phyloP scores from a whole-genome alignment of 2,113 vertebrate species.

The Syngnathus floridae region DNA sequence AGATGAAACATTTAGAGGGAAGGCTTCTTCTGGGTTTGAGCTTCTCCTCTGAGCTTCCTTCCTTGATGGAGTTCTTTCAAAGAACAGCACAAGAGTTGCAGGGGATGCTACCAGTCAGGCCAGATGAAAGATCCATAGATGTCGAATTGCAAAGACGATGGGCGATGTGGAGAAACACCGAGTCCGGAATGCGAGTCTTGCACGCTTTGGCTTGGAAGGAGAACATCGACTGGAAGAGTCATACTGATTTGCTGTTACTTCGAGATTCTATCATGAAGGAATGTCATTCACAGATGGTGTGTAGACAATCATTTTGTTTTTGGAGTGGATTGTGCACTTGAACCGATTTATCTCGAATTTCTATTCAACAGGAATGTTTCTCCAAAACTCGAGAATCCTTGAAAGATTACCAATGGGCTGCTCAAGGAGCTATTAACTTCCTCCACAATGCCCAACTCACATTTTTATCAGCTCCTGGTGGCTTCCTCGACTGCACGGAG shows the following conservation, averaged over 20 bases:
- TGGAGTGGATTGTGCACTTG: neutral
- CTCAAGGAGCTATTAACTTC: constrained; percentile 59
- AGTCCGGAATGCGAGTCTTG: constrained; percentile 66
- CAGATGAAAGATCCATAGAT: constrained; percentile 66
- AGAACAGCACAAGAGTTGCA: constrained; percentile 63
- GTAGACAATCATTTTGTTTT: constrained; percentile 23
- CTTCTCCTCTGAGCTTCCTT: constrained; percentile 55
- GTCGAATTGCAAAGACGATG: constrained; percentile 65
- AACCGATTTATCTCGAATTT: constrained; percentile 7
- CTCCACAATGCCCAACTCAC: constrained; percentile 64
- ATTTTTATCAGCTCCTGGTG: constrained; percentile 47
- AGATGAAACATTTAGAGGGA: constrained; percentile 59
- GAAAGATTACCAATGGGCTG: constrained; percentile 64
- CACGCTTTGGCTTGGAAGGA: constrained; percentile 51
- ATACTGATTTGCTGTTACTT: constrained; percentile 55
- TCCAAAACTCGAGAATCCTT: constrained; percentile 67
- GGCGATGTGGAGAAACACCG: constrained; percentile 69
- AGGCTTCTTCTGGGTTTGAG: constrained; percentile 44
- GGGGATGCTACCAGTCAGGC: constrained; percentile 55
- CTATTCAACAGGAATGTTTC: constrained; percentile 67
- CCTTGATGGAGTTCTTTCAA: constrained; percentile 60
- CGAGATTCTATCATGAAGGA: constrained; percentile 57
- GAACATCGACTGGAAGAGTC: constrained; percentile 32
- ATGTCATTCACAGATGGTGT: constrained; percentile 73
- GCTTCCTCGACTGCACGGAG: constrained; percentile 57